A percentile compares a stretch with the other conserved stretches of the same genome.
These are phyloP conservation scores for Anomalospiza imberbis DNA, from an alignment of 2,797 vertebrate species.

Conservation along the genomic window DNA sequence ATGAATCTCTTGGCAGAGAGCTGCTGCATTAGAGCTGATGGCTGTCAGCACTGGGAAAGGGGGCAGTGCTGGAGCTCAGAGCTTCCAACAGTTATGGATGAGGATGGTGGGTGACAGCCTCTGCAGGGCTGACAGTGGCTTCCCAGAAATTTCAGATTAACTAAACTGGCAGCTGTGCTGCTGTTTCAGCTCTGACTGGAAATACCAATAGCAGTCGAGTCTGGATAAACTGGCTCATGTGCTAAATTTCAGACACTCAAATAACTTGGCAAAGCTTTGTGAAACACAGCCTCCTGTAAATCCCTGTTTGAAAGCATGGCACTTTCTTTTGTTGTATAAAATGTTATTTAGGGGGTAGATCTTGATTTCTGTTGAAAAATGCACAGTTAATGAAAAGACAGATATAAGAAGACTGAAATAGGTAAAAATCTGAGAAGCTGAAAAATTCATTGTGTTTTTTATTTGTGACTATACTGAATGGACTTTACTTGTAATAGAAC, in stretches of 20 bases:
- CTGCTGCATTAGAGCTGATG: background rate
- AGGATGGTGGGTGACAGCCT: background rate
- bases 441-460: background rate
- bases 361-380: background rate
- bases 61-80: background rate
- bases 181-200: background rate
- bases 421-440: background rate
- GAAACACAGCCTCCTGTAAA: background rate
- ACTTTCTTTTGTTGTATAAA: background rate
- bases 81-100: background rate
- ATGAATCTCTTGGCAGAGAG: background rate
- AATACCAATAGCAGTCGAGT: background rate
- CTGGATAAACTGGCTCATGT: background rate
- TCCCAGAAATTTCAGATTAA: background rate
- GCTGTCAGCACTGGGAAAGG: background rate
- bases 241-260: background rate
- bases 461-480: background rate
- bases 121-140: fast-evolving
- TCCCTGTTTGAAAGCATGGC: background rate
- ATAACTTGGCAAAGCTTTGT: background rate
- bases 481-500: background rate
- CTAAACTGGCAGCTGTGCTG: background rate
- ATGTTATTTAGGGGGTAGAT: background rate
- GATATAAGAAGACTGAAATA: background rate
- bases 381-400: background rate